Conservation (phyloP, 2,113 vertebrate species). For the Ammodytes marinus region DNA sequence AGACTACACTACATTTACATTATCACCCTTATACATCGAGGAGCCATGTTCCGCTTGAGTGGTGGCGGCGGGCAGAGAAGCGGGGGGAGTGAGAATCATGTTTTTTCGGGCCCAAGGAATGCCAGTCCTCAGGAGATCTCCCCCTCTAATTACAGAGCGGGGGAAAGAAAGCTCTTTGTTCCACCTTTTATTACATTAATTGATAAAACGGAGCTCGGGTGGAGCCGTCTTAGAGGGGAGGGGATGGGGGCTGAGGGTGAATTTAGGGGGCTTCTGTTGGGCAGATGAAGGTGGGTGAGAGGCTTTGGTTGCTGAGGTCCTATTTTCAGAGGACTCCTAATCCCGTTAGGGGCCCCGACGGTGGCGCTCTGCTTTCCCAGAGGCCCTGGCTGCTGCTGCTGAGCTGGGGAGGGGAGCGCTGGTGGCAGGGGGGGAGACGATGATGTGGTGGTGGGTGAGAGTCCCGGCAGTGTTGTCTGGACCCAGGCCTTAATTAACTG, state of each 20-base stretch:
- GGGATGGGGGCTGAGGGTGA: slow-evolving; percentile 30
- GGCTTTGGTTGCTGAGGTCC: slow-evolving; percentile 64
- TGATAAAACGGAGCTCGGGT: slow-evolving; percentile 81
- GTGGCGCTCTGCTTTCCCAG: slow-evolving; percentile 56
- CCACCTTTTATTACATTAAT: slow-evolving; percentile 87
- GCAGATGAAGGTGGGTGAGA: slow-evolving; percentile 73
- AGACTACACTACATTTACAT: slow-evolving; percentile 77
- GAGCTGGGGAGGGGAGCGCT: slow-evolving; percentile 28
- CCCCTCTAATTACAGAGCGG: slow-evolving; percentile 84
- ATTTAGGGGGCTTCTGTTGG: slow-evolving; percentile 56
- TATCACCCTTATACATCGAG: slow-evolving; percentile 78
- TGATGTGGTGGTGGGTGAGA: slow-evolving; percentile 57
- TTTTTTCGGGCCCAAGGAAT: slow-evolving; percentile 78
- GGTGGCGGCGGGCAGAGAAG: slow-evolving; percentile 29
- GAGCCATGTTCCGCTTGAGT: slow-evolving; percentile 72
- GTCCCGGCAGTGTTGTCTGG: slow-evolving; percentile 64
- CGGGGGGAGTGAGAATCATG: slow-evolving; percentile 61
- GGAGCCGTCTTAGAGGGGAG: slow-evolving; percentile 57
- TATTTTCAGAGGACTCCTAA: slow-evolving; percentile 81
- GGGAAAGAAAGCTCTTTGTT: slow-evolving; percentile 85
- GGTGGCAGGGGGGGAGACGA: slow-evolving; percentile 35
- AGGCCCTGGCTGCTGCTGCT: slow-evolving; percentile 41
- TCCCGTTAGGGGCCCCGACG: slow-evolving; percentile 79
- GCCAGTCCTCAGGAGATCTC: slow-evolving; percentile 80
- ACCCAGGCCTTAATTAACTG: slow-evolving; percentile 79